These are phyloP conservation scores for Acanthopleura granulata DNA, from an alignment of 2,888 invertebrate genomes.

Conservation along the genomic window DNA sequence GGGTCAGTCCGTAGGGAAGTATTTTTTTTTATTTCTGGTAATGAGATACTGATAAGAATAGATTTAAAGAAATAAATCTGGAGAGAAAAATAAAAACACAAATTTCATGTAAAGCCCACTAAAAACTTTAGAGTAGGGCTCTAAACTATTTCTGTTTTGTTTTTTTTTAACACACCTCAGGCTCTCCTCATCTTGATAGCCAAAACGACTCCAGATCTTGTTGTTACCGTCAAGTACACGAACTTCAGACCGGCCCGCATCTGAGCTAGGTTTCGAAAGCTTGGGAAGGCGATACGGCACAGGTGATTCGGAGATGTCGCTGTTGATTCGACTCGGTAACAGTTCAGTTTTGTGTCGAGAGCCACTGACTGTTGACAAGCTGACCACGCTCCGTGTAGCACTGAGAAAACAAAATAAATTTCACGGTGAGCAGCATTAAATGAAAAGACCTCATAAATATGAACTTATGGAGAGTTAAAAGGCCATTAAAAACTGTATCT, in stretches of 20 bases:
- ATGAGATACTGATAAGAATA: too few species aligned
- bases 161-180: neutral
- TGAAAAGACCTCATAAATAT: too few species aligned
- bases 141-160: too few species aligned
- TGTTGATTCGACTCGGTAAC: neutral
- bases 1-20: too few species aligned
- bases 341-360: neutral
- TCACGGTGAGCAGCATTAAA: neutral
- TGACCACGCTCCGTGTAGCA: neutral
- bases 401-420: neutral
- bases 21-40: too few species aligned
- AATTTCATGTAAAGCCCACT: too few species aligned
- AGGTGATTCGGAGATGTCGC: neutral
- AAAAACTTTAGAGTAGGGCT: too few species aligned
- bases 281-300: constrained; percentile 12
- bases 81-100: too few species aligned
- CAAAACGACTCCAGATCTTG: constrained; percentile 13
- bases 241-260: neutral
- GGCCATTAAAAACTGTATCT: too few species aligned
- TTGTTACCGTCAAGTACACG: neutral
- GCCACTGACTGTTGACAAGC: neutral
- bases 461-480: too few species aligned
- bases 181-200: neutral
- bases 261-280: neutral
- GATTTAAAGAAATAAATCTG: too few species aligned